These are phyloP conservation scores for Silurus meridionalis DNA, from an alignment of 2,113 vertebrate genomes.

Conservation along the genomic window DNA sequence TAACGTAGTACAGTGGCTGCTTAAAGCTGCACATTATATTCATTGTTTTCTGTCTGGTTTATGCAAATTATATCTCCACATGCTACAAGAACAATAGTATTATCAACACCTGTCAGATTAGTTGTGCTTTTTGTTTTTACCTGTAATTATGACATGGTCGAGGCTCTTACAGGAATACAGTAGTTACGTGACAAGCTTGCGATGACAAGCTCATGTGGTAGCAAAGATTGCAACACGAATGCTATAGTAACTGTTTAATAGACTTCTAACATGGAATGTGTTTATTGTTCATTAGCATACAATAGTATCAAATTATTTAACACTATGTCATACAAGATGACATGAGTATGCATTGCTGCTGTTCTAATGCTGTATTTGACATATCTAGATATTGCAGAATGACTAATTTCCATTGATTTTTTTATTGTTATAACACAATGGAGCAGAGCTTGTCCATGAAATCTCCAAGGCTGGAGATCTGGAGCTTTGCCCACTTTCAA, in stretches of 20 bases:
- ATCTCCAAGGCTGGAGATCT: background rate
- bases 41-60: background rate
- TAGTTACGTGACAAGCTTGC: background rate
- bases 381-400: background rate
- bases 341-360: background rate
- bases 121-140: conserved; percentile 17
- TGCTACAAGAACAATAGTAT: background rate
- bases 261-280: background rate
- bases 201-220: background rate
- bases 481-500: background rate
- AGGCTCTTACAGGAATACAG: background rate
- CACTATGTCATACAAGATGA: background rate
- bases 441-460: background rate
- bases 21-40: background rate
- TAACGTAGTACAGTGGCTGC: background rate
- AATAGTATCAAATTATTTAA: background rate
- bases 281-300: background rate
- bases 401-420: background rate
- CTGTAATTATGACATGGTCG: conserved; percentile 2
- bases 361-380: background rate
- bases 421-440: background rate
- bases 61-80: conserved; percentile 1
- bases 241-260: background rate
- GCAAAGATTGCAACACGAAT: background rate
- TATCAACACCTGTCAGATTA: conserved; percentile 40